A percentile compares a stretch with the other conserved stretches of the same genome.
Evolutionary conservation across 2,113 vertebrate species (phyloP).

Genomic region (Mola mola): DNA sequence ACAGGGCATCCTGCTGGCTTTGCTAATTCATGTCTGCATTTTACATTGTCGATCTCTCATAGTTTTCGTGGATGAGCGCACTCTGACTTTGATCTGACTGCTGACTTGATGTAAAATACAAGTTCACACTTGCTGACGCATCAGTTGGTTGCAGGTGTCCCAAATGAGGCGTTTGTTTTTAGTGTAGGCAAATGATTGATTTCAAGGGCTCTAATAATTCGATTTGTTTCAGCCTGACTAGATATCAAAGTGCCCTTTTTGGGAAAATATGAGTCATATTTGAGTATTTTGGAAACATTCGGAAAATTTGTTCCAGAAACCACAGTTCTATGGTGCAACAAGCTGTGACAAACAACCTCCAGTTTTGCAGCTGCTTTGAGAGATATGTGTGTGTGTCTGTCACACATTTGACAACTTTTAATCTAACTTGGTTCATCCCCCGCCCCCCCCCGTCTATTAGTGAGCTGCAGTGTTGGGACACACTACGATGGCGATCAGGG

Average conservation of each 20-base stretch:
- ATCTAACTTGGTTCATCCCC: conserved; percentile 1
- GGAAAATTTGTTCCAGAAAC: too few relatives aligned
- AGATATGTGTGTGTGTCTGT: neutral
- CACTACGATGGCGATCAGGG: conserved; percentile 83
- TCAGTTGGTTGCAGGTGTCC: conserved; percentile 32
- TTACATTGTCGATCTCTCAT: conserved; percentile 21
- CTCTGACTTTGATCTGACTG: conserved; percentile 27
- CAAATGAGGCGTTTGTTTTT: conserved; percentile 40
- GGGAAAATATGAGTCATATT: too few relatives aligned
- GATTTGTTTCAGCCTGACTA: neutral
- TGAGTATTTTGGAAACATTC: too few relatives aligned
- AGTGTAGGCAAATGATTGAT: conserved; percentile 14
- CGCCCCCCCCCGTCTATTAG: conserved; percentile 62
- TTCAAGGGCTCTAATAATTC: conserved; percentile 2
- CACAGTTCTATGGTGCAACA: too few relatives aligned
- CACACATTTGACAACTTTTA: neutral
- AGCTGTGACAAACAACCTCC: too few relatives aligned
- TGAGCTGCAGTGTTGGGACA: conserved; percentile 84
- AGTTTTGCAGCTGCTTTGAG: too few relatives aligned
- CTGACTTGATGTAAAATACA: conserved; percentile 43
- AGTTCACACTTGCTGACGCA: conserved; percentile 7
- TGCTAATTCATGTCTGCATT: conserved; percentile 54
- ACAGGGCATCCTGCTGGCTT: conserved; percentile 29
- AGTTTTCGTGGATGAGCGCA: conserved; percentile 7
- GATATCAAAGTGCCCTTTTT: too few relatives aligned